These are phyloP conservation scores for Litocranius walleri DNA, from an alignment of 2,113 vertebrate genomes.

Conservation along the genomic window DNA sequence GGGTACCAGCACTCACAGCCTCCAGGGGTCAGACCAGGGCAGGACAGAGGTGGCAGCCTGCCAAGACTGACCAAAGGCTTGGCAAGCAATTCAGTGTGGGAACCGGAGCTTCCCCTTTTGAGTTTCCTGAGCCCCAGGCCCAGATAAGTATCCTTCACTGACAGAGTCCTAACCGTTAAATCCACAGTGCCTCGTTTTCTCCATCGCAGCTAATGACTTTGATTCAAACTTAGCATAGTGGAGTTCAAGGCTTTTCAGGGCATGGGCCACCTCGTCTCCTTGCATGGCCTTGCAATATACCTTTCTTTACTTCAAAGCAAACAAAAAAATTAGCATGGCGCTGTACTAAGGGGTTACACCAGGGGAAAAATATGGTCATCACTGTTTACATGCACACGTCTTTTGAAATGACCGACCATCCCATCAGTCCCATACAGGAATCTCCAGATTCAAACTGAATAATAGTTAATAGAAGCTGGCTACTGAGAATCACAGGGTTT, in stretches of 20 bases:
- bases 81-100: background rate
- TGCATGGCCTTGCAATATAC: background rate
- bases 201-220: background rate
- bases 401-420: background rate
- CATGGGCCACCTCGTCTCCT: background rate
- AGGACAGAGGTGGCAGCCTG: background rate
- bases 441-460: background rate
- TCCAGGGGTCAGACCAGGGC: background rate
- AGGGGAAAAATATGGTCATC: background rate
- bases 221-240: background rate
- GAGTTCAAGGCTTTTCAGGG: background rate
- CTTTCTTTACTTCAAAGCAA: background rate
- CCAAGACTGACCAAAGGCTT: slow-evolving; percentile 46
- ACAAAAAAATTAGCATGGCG: background rate
- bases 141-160: background rate
- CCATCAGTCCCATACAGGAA: background rate
- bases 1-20: background rate
- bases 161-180: background rate
- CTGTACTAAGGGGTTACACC: background rate
- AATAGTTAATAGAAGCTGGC: background rate
- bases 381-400: background rate
- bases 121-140: background rate
- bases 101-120: background rate
- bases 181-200: background rate
- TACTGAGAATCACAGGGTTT: background rate